A percentile compares a stretch with the other conserved stretches of the same genome.
Conservation (phyloP, 2,797 vertebrate species). For the Eulemur albifrons region DNA sequence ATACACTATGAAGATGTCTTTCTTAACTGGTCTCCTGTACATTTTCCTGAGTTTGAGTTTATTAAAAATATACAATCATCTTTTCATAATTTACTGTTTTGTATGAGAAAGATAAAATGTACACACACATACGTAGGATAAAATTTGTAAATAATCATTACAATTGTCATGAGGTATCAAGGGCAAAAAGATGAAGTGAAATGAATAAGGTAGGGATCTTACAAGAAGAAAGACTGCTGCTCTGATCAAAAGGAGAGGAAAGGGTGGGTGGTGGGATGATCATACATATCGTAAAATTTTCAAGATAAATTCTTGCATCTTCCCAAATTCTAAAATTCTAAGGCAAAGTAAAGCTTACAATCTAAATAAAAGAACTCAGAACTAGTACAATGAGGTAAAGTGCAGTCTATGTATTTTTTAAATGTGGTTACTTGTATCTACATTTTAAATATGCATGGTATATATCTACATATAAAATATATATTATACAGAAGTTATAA, state of each 20-base stretch:
- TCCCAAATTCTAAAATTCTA: not conserved
- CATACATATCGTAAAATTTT: not conserved
- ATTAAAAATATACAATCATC: not conserved
- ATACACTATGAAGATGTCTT: not conserved
- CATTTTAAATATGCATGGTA: not conserved
- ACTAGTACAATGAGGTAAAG: not conserved
- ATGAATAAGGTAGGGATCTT: not conserved
- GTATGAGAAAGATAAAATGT: not conserved
- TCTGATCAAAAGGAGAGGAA: not conserved
- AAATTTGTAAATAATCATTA: not conserved
- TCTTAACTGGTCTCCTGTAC: not conserved
- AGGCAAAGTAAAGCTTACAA: not conserved
- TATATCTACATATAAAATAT: not conserved
- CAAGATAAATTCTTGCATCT: not conserved
- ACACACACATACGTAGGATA: not conserved
- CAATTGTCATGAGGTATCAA: not conserved
- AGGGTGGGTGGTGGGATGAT: fast-evolving
- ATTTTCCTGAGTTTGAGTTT: not conserved
- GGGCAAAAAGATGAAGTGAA: not conserved
- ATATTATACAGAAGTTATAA: not conserved
- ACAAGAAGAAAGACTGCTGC: not conserved
- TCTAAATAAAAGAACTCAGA: not conserved
- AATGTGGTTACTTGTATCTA: not conserved
- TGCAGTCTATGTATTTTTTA: not conserved
- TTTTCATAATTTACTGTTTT: not conserved